Evolutionary conservation across 1,140 invertebrate species (phyloP), one percentile per base, ranked within the genome.

Genomic region (Conus betulinus): DNA sequence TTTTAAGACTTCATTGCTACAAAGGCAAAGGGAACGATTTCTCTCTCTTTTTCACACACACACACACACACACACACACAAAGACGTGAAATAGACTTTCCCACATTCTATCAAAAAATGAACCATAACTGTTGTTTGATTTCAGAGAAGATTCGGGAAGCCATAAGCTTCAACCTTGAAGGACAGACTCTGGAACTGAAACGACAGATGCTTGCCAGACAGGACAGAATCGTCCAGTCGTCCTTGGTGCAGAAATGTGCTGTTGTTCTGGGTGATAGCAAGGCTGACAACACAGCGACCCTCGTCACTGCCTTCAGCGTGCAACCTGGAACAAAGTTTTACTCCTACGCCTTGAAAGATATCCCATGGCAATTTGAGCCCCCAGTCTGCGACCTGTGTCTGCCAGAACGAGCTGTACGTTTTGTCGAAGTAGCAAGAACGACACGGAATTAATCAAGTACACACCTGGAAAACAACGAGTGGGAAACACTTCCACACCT

Each of bases 361-460:
- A 10, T 81, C 39, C 78, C 78, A 13, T 25, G 52, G 39, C 15
- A 25, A 10, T 81, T 25, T 52, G 78, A 39, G 10, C 39, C 39
- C 39, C 39, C 39, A 53, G 27, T 85, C 71, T 85, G 84, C 84
- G 6, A 53, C 57, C 15, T 85, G 84, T 39, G 39, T 39, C 3
- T 85, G 84, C 27, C 5, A 23, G 8, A 85, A 85, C 60, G 84
- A 85, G 60, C 27, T 85, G 55, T 85, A 85, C n/a, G 27, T 39
- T 85, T 85, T 71, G 84, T 39, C 60, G 84, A 2, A 57, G 84
- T 15, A 39, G 60, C 60, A 3, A 39, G 11, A 25, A 51, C 1
- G 7, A 13, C 1, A 51, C 57, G 17, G 25, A 39, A 10, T 71
- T 85, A 39, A 17, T 25, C 39, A 57, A 60, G 53, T 85, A 85